Percentiles rank a stretch among this genome's conserved stretches.
Evolutionary conservation across 1,140 invertebrate species (phyloP).

Genomic region (Dendrolimus punctatus): DNA sequence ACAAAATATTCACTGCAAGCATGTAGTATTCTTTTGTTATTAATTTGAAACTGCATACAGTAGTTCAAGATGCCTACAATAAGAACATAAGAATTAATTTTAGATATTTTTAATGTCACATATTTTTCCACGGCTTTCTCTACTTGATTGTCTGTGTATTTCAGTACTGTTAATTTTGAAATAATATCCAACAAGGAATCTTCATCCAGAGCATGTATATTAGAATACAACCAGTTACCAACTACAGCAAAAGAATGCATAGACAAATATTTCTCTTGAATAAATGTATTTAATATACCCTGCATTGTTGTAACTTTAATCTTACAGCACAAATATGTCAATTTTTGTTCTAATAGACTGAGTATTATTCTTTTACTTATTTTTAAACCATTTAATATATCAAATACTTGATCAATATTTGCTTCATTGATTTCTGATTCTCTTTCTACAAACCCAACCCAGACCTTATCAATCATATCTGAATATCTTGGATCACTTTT

Average conservation of each 20-base stretch:
- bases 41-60: slow-evolving; percentile 73
- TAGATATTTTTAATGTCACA: slow-evolving; percentile 69
- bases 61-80: slow-evolving; percentile 77
- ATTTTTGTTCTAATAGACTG: slow-evolving; percentile 75
- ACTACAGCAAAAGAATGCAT: slow-evolving; percentile 64
- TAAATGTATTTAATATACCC: slow-evolving; percentile 71
- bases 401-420: slow-evolving; percentile 75
- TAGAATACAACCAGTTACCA: slow-evolving; percentile 75
- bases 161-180: slow-evolving; percentile 69
- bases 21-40: slow-evolving; percentile 74
- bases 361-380: slow-evolving; percentile 76
- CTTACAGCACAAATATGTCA: slow-evolving; percentile 73
- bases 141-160: slow-evolving; percentile 71
- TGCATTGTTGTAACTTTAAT: slow-evolving; percentile 71
- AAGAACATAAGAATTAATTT: slow-evolving; percentile 72
- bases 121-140: slow-evolving; percentile 76
- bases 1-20: slow-evolving; percentile 74
- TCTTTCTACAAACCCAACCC: slow-evolving; percentile 77
- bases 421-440: slow-evolving; percentile 73
- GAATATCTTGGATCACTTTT: slow-evolving; percentile 62
- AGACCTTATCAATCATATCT: slow-evolving; percentile 76
- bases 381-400: slow-evolving; percentile 73
- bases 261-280: slow-evolving; percentile 56
- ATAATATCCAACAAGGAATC: slow-evolving; percentile 75
- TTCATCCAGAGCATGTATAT: slow-evolving; percentile 76